A percentile compares a stretch with the other conserved stretches of the same genome.
These are phyloP conservation scores for Drosophila ananassae DNA, from an alignment of 1,140 invertebrate genomes.

Conservation along the genomic window DNA sequence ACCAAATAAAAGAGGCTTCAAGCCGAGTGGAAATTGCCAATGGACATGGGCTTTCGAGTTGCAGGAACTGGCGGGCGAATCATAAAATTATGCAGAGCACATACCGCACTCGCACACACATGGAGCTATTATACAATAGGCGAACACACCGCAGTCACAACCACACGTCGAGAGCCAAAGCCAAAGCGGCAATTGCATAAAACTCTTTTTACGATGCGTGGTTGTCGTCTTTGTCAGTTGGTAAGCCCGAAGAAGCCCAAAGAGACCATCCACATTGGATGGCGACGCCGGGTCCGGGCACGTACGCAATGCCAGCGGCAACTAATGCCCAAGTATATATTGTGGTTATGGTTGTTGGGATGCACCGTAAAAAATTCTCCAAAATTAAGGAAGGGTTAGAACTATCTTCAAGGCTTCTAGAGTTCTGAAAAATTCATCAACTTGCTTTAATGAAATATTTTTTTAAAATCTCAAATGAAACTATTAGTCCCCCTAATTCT, in stretches of 20 bases:
- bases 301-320: constrained; percentile 68
- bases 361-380: neutral
- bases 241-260: constrained; percentile 30
- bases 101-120: constrained; percentile 63
- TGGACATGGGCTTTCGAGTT: constrained; percentile 36
- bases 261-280: constrained; percentile 31
- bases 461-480: no score
- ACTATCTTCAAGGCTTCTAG: neutral
- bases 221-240: constrained; percentile 58
- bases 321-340: constrained; percentile 71
- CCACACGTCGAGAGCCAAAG: constrained; percentile 21
- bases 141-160: constrained; percentile 16
- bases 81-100: constrained; percentile 82
- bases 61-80: constrained; percentile 57
- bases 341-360: constrained; percentile 26
- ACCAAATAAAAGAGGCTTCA: constrained; percentile 10
- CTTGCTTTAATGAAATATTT: no score
- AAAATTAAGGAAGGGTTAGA: neutral
- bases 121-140: constrained; percentile 72
- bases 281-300: constrained; percentile 76
- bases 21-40: constrained; percentile 51
- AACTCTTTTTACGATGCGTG: constrained; percentile 74
- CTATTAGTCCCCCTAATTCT: no score
- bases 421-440: no score
- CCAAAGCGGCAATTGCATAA: constrained; percentile 74